Percentiles rank a stretch among this genome's conserved stretches.
These are phyloP conservation scores for Epistrophe grossulariae DNA, from an alignment of 2,888 invertebrate species.

Conservation along the genomic window DNA sequence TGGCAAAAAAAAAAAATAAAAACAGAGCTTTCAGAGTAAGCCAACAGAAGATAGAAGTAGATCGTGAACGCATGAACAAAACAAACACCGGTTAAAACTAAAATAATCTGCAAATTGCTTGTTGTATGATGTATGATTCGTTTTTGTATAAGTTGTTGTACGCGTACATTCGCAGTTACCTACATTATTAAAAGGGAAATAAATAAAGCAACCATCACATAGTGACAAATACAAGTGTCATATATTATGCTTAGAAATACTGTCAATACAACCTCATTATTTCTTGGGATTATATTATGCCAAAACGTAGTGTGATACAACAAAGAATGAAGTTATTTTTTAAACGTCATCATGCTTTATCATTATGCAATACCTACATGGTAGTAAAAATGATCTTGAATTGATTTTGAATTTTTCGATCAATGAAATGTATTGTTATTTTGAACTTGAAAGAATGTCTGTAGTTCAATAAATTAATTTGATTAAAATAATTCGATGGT, in stretches of 20 bases:
- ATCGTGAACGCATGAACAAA: constrained; percentile 28
- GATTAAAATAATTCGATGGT: too few species aligned
- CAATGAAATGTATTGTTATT: too few species aligned
- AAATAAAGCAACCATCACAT: neutral
- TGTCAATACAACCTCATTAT: neutral
- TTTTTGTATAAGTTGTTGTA: neutral
- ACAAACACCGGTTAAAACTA: constrained; percentile 50
- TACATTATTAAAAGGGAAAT: neutral
- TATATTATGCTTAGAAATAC: constrained; percentile 1
- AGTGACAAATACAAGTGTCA: neutral
- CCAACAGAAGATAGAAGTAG: constrained; percentile 19
- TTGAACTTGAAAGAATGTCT: too few species aligned
- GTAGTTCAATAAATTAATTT: too few species aligned
- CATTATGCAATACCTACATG: too few species aligned
- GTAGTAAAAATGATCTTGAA: too few species aligned
- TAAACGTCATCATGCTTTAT: neutral
- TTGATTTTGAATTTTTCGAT: too few species aligned
- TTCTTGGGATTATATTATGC: too few species aligned
- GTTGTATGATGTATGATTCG: constrained; percentile 6
- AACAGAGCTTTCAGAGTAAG: constrained; percentile 30
- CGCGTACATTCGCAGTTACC: neutral
- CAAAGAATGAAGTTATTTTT: neutral
- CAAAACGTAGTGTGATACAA: too few species aligned
- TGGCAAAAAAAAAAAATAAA: neutral
- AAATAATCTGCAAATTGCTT: constrained; percentile 51